Evolutionary conservation across 2,113 vertebrate species (phyloP), one percentile per base, ranked within the genome.

Genomic region (Benitochromis conjunctus): DNA sequence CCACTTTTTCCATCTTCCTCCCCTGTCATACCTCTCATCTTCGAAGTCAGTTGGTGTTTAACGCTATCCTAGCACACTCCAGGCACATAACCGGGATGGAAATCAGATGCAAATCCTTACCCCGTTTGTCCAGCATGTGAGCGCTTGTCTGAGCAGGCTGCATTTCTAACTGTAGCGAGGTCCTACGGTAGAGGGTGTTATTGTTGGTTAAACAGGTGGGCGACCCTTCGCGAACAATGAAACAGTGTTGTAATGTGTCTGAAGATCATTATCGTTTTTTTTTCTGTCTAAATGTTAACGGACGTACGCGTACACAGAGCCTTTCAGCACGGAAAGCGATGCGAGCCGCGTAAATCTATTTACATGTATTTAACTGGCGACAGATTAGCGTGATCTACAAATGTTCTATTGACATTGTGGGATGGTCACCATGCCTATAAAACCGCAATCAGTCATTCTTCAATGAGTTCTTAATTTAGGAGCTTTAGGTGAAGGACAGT

Each of bases 21-120:
- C 36, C 36, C 57, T 11, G 18, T 79, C 51, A 56, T 41, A 36
- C 80, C 79, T 81, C 71, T 85, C 60, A 74, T 91, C 89, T 89
- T 89, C 9, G 74, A 92, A 91, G 86, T 86, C 92, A 82, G 92
- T 95, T 94, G 82, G 78, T 46, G 60, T 84, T 84, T 77, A 86
- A 84, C 19, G 74, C 82, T n/a, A 4, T 84, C 85, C 76, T 71
- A 16, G 66, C 83, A 85, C 62, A 91, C 82, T 90, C 88, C 62
- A 91, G 89, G 85, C 87, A 90, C 26, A 76, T 69, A 88, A 94
- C 86, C 29, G 76, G 91, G 92, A 96, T 94, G 95, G 87, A 96
- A 96, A 96, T 96, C 31, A 96, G 90, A 97, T 97, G 96, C 95
- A 97, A 97, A 97, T 96, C 62, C 6, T 6, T 80, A 21, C n/a